Base-by-base conservation (phyloP, 2,113 vertebrate genomes). In the Nyctibius bracteatus region DNA sequence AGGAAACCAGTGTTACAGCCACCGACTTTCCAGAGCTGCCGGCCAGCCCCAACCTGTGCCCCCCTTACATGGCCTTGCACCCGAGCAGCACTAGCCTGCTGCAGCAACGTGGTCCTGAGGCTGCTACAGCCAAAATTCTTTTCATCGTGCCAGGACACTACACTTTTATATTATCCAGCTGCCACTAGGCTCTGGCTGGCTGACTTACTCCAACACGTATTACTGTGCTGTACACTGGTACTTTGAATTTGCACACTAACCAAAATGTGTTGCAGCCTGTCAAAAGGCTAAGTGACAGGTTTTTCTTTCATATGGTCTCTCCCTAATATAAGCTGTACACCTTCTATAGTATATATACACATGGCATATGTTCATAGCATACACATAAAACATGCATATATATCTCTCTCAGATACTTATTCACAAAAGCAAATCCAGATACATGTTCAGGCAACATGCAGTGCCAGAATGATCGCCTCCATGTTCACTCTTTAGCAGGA, bases 231-330 rank as follows among this genome's bases (percentile, higher is more conserved):
- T 58, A 41, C 35, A 30, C 5, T 1, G 1, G 6, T 31, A 27
- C 21, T 39, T 46, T 13, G 24, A 71, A 41, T 68, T 31, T 12
- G 4, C 11, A 39, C 0, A 0, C 7, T 46, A 54, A 65, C 6
- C 41, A 86, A 93, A 92, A 88, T 8, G 4, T 31, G 8, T 27
- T 70, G 23, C 59, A 74, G 51, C 43, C 31, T 44, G 33, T 55
- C 17, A 24, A 39, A 75, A 84, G 75, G 33, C 30, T 23, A 65
- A 67, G 46, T 47, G 47, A 52, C 49, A 77, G 46, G 6, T 12
- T 70, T 77, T 62, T 78, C 46, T 62, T 88, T 84, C 54, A 19
- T 78, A 30, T 10, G 14, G 9, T 58, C 5, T 49, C 20, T 72
- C n/a, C 28, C 3, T 71, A 74, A 51, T 59, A 47, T 28, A 70